Percentiles rank a stretch among this genome's conserved stretches.
Evolutionary conservation across 2,888 invertebrate genomes (phyloP).

Genomic region (Athalia rosae): DNA sequence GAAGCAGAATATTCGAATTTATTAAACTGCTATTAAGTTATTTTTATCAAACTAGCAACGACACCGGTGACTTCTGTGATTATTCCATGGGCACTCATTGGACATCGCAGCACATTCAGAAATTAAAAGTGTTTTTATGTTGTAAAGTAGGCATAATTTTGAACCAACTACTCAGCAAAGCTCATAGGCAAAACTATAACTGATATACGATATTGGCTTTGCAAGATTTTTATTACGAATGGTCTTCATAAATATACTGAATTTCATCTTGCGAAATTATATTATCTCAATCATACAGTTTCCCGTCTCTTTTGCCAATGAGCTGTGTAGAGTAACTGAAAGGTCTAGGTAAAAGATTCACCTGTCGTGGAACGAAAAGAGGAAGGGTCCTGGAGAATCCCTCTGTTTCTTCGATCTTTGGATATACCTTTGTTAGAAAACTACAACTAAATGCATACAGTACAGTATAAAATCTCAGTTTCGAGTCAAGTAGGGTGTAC

Average conservation of each 20-base stretch:
- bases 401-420: conserved; percentile 30
- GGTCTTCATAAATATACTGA: background rate
- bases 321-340: conserved; percentile 24
- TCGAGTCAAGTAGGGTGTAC: conserved; percentile 64
- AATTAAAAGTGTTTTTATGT: conserved; percentile 20
- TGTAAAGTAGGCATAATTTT: conserved; percentile 37
- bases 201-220: background rate
- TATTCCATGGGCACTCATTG: conserved; percentile 22
- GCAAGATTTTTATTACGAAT: background rate
- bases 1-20: conserved; percentile 14
- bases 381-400: conserved; percentile 1
- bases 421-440: conserved; percentile 36
- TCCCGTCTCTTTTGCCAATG: background rate
- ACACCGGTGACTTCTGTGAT: conserved; percentile 3
- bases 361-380: conserved; percentile 3
- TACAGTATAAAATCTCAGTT: conserved; percentile 51
- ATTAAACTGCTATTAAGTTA: conserved; percentile 27
- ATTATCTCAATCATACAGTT: background rate
- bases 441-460: conserved; percentile 37
- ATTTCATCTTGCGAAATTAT: no score
- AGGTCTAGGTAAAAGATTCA: conserved; percentile 23
- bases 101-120: conserved; percentile 28
- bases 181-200: conserved; percentile 1
- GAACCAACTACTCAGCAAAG: conserved; percentile 23
- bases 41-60: conserved; percentile 10